Evolutionary conservation across 1,140 invertebrate species (phyloP).

Genomic region (Eupeodes corollae): DNA sequence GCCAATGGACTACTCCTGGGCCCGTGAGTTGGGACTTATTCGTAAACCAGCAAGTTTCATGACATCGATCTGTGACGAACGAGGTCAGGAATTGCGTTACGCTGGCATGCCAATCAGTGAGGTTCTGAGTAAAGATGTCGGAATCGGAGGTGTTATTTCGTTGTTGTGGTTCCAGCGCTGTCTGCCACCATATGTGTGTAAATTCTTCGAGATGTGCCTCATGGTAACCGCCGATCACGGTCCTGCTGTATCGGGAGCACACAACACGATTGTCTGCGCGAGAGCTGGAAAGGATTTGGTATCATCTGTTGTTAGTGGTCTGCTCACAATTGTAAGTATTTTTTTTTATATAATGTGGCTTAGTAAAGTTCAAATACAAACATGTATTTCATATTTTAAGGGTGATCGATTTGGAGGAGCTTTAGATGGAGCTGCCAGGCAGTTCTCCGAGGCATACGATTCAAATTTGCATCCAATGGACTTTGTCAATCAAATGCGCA

Average conservation of each 20-base stretch:
- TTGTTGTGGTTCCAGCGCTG: conserved; percentile 97
- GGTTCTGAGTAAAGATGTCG: conserved; percentile 77
- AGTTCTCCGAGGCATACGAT: conserved; percentile 94
- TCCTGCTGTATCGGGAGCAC: conserved; percentile 95
- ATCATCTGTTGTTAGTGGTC: conserved; percentile 90
- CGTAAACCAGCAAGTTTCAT: conserved; percentile 98
- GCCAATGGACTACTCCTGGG: conserved; percentile 99
- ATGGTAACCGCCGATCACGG: conserved; percentile 99
- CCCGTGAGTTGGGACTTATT: conserved; percentile 93
- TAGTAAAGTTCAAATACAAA: neutral
- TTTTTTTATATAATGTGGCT: neutral
- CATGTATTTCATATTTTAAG: conserved; percentile 37
- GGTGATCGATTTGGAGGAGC: conserved; percentile 98
- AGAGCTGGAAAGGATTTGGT: conserved; percentile 98
- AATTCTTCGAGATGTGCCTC: conserved; percentile 98
- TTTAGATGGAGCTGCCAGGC: conserved; percentile 87
- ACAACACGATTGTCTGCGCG: conserved; percentile 99
- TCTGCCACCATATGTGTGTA: conserved; percentile 85
- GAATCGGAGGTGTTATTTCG: conserved; percentile 94
- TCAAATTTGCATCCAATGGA: conserved; percentile 91
- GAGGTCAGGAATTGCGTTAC: conserved; percentile 95
- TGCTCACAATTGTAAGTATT: conserved; percentile 88
- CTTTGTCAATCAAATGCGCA: conserved; percentile 96
- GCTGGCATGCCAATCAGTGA: conserved; percentile 98
- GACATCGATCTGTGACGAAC: conserved; percentile 98